Base-by-base conservation (phyloP, 2,888 invertebrate species). In the Helleia helle region DNA sequence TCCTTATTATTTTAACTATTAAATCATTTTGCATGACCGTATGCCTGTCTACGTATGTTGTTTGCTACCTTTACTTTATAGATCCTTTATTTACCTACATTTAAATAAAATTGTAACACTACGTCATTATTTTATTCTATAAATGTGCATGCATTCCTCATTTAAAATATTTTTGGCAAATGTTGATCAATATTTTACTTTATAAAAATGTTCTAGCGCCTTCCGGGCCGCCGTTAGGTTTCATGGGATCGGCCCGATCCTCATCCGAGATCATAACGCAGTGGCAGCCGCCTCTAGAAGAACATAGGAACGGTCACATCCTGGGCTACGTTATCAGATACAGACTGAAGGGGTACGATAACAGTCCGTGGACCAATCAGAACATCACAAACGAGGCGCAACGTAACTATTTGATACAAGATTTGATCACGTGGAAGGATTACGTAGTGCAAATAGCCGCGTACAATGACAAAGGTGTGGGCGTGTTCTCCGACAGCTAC, bases 381-480 rank as follows among this genome's bases (percentile, higher is more conserved):
- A 97, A 97, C 68, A 94, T 97, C 11, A 95, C 96, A 0, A 96
- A 97, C 68, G 95, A 96, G 65, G 94, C 94, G 0, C 95, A 96
- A 64, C 89, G 95, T 55, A 96, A 94, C 69, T 96, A 92, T 62
- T 87, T 96, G 1, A 94, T 99, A 40, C 83, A 93, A 55, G 97
- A 97, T 59, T 85, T 99, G 48, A 98, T 98, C 44, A 97, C 97
- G 0, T 99, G 97, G 97, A 96, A 97, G 69, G 96, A 97, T 73
- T 99, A 99, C 65, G 91, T 95, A 40, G 92, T 99, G 0, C 95
- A 96, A 83, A 96, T 99, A 44, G 97, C 99, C 0, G 97, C 98
- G 0, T 99, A 93, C 68, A 99, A 99, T 70, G 94, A 95, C 55
- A 96, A 97, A 84, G 99, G 99, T 0, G 92, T 95, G 2, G 99